Evolutionary conservation across 2,797 vertebrate genomes (phyloP).

Genomic region (Kryptopterus vitreolus): DNA sequence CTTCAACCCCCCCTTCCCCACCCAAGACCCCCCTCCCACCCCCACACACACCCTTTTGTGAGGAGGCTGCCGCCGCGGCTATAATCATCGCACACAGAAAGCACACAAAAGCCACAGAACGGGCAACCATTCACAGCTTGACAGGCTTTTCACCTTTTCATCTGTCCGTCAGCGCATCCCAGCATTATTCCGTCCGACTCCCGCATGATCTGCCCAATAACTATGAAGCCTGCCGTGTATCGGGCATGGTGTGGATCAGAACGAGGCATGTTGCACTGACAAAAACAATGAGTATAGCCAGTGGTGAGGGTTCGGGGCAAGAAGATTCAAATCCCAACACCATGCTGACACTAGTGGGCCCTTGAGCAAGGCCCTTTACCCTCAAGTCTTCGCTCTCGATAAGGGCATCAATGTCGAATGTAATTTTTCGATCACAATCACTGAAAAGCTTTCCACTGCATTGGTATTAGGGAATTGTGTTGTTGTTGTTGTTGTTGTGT

Average conservation of each 20-base stretch:
- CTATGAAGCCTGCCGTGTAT: slow-evolving; percentile 28
- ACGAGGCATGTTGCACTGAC: slow-evolving; percentile 19
- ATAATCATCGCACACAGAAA: slow-evolving; percentile 47
- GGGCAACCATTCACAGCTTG: slow-evolving; percentile 41
- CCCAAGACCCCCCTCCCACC: too few relatives aligned
- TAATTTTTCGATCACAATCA: too few relatives aligned
- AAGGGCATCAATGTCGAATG: too few relatives aligned
- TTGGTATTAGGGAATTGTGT: not conserved
- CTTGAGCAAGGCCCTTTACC: too few relatives aligned
- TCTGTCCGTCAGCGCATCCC: slow-evolving; percentile 47
- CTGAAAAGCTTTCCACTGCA: not conserved
- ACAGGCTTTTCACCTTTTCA: slow-evolving; percentile 57
- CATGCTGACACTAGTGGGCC: too few relatives aligned
- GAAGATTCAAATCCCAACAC: too few relatives aligned
- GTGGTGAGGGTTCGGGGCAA: too few relatives aligned
- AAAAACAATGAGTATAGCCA: not conserved
- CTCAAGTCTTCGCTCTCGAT: too few relatives aligned
- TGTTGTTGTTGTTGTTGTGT: too few relatives aligned
- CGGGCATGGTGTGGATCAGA: slow-evolving; percentile 3
- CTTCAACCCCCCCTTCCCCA: too few relatives aligned
- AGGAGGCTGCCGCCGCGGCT: slow-evolving; percentile 45
- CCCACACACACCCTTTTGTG: too few relatives aligned
- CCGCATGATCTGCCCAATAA: slow-evolving; percentile 28
- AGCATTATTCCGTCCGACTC: slow-evolving; percentile 35
- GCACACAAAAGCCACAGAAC: slow-evolving; percentile 44